A percentile compares a stretch with the other conserved stretches of the same genome.
Evolutionary conservation across 2,888 invertebrate species (phyloP).

Genomic region (Petrophora chlorosata): DNA sequence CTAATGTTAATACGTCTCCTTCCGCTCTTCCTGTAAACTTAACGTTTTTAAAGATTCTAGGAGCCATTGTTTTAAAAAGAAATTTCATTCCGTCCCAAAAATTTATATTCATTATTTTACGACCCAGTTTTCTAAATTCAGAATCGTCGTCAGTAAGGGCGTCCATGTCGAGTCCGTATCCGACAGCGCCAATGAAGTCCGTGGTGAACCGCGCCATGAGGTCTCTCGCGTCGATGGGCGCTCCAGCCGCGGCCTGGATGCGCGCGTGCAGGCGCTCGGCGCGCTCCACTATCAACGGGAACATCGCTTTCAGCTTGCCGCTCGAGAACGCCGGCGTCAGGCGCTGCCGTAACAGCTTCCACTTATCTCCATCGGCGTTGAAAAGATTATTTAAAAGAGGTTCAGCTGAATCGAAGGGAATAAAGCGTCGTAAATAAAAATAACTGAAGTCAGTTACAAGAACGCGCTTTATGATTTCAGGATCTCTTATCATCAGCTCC

Average conservation of each 20-base stretch:
- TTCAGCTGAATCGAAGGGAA: constrained; percentile 43
- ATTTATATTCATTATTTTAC: constrained; percentile 44
- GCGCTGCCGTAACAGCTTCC: constrained; percentile 60
- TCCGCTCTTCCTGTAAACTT: constrained; percentile 48
- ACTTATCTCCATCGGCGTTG: constrained; percentile 58
- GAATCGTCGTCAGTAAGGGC: constrained; percentile 55
- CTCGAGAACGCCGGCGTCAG: constrained; percentile 63
- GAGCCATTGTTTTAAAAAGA: constrained; percentile 50
- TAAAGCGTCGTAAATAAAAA: constrained; percentile 53
- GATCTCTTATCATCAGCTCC: constrained; percentile 54
- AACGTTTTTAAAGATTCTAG: constrained; percentile 41
- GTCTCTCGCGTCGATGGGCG: constrained; percentile 53
- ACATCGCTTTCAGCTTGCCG: constrained; percentile 63
- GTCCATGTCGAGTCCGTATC: constrained; percentile 57
- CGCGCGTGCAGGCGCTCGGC: constrained; percentile 52
- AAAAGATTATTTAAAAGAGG: constrained; percentile 57
- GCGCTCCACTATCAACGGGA: constrained; percentile 58
- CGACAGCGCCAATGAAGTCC: constrained; percentile 62
- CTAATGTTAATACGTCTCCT: constrained; percentile 44
- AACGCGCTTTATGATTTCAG: constrained; percentile 52
- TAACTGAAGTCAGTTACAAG: constrained; percentile 50
- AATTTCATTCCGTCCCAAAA: constrained; percentile 36
- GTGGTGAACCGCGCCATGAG: constrained; percentile 64
- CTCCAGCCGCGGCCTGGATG: constrained; percentile 38
- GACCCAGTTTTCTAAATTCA: constrained; percentile 52